Conservation (phyloP, 2,888 invertebrate species). For the Disparrhopalites patrizii region DNA sequence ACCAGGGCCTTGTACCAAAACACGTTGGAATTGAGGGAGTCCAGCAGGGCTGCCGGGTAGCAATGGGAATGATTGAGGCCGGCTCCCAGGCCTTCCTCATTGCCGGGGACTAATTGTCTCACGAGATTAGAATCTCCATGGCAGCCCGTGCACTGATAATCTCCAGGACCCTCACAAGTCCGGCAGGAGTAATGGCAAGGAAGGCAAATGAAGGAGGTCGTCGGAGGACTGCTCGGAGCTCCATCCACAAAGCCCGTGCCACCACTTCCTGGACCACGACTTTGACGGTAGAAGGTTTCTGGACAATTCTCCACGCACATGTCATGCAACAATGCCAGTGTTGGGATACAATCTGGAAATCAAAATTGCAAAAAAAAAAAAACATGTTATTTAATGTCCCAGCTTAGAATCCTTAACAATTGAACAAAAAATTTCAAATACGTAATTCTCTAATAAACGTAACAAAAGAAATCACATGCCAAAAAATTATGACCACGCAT, state of each 20-base stretch:
- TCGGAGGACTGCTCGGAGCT: neutral
- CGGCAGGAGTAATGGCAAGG: constrained; percentile 73
- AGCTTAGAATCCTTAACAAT: no score
- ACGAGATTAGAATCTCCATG: constrained; percentile 59
- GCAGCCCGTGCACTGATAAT: constrained; percentile 66
- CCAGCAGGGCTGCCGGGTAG: constrained; percentile 55
- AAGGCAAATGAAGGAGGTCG: constrained; percentile 54
- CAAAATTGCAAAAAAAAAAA: no score
- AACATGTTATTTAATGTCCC: no score
- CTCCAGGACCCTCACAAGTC: constrained; percentile 64
- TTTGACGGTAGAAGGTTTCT: constrained; percentile 38
- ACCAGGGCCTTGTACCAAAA: constrained; percentile 56
- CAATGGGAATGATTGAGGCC: constrained; percentile 52
- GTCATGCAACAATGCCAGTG: constrained; percentile 59
- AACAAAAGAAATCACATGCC: no score
- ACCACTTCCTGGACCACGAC: constrained; percentile 18
- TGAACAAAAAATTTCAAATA: no score
- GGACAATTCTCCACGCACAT: constrained; percentile 62
- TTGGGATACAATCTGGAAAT: constrained; percentile 64
- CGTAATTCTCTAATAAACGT: no score
- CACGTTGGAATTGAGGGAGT: constrained; percentile 54
- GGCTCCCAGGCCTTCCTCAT: constrained; percentile 52
- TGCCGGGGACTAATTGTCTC: neutral
- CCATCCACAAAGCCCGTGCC: neutral
- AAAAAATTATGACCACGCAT: no score